Evolutionary conservation across 2,113 vertebrate species (phyloP), one percentile per base, ranked within the genome.

Genomic region (Microcebus lehilahytsara): DNA sequence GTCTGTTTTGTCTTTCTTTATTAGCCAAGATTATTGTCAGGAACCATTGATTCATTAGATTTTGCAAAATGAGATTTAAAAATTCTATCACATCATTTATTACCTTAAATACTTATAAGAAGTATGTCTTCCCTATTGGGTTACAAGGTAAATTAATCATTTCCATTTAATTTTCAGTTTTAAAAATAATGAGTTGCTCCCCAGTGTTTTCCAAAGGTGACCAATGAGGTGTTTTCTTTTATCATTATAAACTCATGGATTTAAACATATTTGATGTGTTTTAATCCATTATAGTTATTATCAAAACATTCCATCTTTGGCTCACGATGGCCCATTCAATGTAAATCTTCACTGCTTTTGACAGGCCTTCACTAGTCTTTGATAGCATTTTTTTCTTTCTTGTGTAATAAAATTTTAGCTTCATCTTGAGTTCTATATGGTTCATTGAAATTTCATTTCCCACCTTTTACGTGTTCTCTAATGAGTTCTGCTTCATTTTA

Each of bases 261-360:
- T 91, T 95, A 75, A 85, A 91, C 27, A 37, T 79, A 69, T 60
- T 91, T 88, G 34, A 53, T 88, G 40, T 72, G 13, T 79, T 84
- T 60, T 3, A 72, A 20, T 78, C 6, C 34, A 88, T 67, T 89
- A 58, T 62, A 56, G 62, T 87, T 93, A 87, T 93, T 67, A 87
- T 90, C 30, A 85, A 6, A 85, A 58, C 71, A 3, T 85, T 69
- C 46, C 27, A n/a, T 90, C 37, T 93, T 88, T 89, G 64, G 27
- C 22, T 85, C 42, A 46, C 79, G 60, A 91, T 84, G 16, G 62
- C 16, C 62, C 93, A 49, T 75, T 87, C 13, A 83, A 3, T 86
- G 17, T 91, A 74, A 94, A 83, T 97, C 53, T 89, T 95, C 64
- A 78, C 32, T 90, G 37, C 79, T 89, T 97, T 95, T 81, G 67